These are phyloP conservation scores for Petaurus breviceps DNA, from an alignment of 2,113 vertebrate genomes.

Conservation along the genomic window DNA sequence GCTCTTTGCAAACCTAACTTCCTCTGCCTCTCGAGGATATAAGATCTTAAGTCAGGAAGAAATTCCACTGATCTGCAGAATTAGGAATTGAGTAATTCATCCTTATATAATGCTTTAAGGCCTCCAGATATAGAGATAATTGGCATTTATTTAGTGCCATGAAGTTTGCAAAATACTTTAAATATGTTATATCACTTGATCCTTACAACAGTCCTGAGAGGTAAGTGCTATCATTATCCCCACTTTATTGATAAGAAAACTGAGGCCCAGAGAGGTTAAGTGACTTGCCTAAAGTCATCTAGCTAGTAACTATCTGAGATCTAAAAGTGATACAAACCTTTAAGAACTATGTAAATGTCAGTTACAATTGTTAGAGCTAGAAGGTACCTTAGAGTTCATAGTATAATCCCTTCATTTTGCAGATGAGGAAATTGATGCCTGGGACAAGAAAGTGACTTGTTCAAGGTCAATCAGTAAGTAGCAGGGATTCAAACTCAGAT, in stretches of 20 bases:
- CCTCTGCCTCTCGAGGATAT: background rate
- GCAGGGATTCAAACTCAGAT: background rate
- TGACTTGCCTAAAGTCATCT: background rate
- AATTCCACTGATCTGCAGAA: background rate
- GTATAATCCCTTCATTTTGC: background rate
- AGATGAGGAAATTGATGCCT: background rate
- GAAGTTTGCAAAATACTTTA: background rate
- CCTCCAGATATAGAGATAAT: background rate
- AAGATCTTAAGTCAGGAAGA: background rate
- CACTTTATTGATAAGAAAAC: background rate
- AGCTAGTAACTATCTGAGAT: background rate
- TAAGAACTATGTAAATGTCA: background rate
- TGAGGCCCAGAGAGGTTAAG: background rate
- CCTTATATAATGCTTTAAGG: background rate
- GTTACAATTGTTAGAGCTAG: background rate
- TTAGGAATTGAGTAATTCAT: background rate
- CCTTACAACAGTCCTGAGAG: background rate
- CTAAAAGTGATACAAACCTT: background rate
- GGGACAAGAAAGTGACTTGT: background rate
- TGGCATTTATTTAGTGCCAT: background rate
- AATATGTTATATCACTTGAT: background rate
- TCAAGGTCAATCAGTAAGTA: background rate
- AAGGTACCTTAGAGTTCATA: background rate
- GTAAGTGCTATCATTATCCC: background rate
- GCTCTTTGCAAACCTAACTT: background rate